Evolutionary conservation across 1,140 invertebrate species (phyloP), one percentile per base, ranked within the genome.

Genomic region (Aricia agestis): DNA sequence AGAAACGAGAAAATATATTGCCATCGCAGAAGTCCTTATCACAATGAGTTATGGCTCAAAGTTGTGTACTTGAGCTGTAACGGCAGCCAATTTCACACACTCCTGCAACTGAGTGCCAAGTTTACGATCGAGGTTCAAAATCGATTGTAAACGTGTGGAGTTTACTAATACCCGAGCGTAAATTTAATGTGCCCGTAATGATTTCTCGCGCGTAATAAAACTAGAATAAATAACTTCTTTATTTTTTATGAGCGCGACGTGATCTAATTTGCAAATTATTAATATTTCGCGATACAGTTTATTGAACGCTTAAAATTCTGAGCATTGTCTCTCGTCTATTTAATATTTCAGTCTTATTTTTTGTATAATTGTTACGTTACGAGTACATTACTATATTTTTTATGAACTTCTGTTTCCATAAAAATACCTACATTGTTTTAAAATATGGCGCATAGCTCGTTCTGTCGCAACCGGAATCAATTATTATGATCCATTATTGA

Each of bases 71-170:
- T 63, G 18, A 63, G 19, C 59, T 63, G 10, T 63, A 63, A 63
- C 25, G 59, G 59, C 18, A 19, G 59, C 59, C 59, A 63, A 19
- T 68, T 68, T 63, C 59, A 66, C 45, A 59, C 67, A 65, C 67
- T 68, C 70, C 63, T 71, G 58, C 69, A 71, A 78, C 76, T 70
- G 76, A 78, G 75, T 75, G 78, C 72, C 73, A 76, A 78, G 66
- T 83, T 81, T 83, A 81, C 78, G 79, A 81, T 75, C 68, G 19
- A 42, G 69, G 19, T 67, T 58, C 69, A 58, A 76, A 76, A 80
- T 80, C 79, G 75, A 80, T 78, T 68, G 72, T 36, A 36, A 10
- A 81, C 79, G 79, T 80, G 81, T 78, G 69, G 70, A 52, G 78
- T 74, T 61, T 83, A 70, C 76, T 57, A 76, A 83, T 75, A 65